These are phyloP conservation scores for Bubo scandiacus DNA, from an alignment of 2,113 vertebrate species.

Conservation along the genomic window DNA sequence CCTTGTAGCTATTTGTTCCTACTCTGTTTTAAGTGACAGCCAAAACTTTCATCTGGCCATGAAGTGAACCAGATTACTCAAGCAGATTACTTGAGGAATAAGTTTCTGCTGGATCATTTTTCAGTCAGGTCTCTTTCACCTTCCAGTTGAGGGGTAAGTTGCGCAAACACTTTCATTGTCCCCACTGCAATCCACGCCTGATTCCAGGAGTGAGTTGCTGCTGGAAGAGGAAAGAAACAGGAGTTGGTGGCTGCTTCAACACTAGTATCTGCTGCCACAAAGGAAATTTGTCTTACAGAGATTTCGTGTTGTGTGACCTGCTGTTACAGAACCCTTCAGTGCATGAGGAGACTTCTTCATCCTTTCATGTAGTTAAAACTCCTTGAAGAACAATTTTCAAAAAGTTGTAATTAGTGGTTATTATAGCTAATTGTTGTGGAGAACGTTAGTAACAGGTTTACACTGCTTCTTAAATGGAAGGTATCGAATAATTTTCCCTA, in stretches of 20 bases:
- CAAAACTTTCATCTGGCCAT: not conserved
- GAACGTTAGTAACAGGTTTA: not conserved
- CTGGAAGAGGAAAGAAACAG: not conserved
- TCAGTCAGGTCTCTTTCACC: not conserved
- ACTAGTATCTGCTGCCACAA: not conserved
- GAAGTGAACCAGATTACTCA: not conserved
- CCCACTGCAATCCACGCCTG: fast-evolving
- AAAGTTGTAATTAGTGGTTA: not conserved
- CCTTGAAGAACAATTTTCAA: not conserved
- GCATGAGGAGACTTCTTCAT: not conserved
- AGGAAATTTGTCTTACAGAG: not conserved
- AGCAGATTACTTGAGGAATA: not conserved
- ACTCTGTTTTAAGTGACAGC: not conserved
- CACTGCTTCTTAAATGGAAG: not conserved
- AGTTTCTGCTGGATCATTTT: not conserved
- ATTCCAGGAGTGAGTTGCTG: not conserved
- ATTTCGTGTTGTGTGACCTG: not conserved
- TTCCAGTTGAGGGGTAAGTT: not conserved
- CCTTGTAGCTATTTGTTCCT: not conserved
- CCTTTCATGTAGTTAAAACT: not conserved
- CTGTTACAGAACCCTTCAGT: not conserved
- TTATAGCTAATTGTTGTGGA: not conserved
- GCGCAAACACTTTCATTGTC: not conserved
- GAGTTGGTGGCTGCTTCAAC: not conserved
- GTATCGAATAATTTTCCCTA: not conserved